Conservation (phyloP, 2,797 vertebrate species). For the Atherinosoma microstoma region DNA sequence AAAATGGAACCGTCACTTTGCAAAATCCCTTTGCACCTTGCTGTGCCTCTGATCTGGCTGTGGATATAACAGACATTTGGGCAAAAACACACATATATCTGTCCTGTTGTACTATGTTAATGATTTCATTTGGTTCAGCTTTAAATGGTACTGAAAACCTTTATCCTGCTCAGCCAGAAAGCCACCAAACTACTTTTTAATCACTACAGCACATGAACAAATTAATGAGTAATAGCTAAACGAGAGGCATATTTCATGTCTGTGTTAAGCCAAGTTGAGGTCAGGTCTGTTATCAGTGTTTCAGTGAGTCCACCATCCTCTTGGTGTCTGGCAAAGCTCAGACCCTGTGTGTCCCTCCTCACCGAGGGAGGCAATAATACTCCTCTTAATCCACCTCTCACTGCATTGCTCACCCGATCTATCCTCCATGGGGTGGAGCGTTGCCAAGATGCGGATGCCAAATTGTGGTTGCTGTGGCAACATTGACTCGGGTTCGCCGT, state of each 20-base stretch:
- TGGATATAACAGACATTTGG: conserved; percentile 14
- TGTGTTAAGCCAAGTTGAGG: conserved; percentile 36
- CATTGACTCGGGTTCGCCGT: conserved; percentile 40
- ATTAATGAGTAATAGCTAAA: conserved; percentile 37
- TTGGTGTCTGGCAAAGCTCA: conserved; percentile 44
- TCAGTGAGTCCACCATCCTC: conserved; percentile 44
- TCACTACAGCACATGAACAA: conserved; percentile 35
- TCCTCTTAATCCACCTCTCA: conserved; percentile 72
- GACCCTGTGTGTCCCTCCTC: conserved; percentile 36
- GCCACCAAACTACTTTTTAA: conserved; percentile 9
- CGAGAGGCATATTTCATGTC: conserved; percentile 43
- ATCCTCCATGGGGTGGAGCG: conserved; percentile 62
- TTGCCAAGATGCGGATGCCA: conserved; percentile 67
- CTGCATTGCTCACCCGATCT: conserved; percentile 74
- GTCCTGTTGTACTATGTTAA: conserved; percentile 13
- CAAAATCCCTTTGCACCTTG: conserved; percentile 33
- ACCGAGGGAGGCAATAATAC: conserved; percentile 60
- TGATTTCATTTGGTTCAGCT: conserved; percentile 27
- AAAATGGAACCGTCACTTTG: conserved; percentile 14
- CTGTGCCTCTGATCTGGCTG: conserved; percentile 5
- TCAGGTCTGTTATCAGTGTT: conserved; percentile 38
- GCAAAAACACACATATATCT: conserved; percentile 16
- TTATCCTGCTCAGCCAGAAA: conserved; percentile 6
- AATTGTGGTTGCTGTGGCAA: conserved; percentile 73
- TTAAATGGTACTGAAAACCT: conserved; percentile 6